Conservation (phyloP, 1,140 invertebrate genomes). For the roundworm (Caenorhabditis elegans) region DNA sequence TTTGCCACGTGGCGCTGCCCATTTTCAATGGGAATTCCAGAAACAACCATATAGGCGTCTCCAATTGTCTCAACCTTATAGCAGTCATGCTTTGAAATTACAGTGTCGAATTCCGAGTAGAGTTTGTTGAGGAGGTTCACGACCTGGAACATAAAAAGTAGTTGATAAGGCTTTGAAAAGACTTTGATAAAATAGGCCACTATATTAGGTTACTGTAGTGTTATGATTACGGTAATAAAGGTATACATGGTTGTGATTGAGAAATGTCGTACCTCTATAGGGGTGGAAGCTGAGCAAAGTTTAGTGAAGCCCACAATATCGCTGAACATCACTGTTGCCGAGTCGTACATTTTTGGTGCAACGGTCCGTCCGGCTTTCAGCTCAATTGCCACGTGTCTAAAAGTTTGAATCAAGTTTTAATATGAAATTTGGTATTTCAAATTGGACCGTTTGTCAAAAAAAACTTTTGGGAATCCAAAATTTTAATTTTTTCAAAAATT, state of each 20-base stretch:
- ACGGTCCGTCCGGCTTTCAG: constrained; percentile 59
- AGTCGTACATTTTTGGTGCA: constrained; percentile 58
- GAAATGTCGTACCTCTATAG: constrained; percentile 62
- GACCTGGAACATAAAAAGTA: constrained; percentile 47
- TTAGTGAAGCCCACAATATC: constrained; percentile 84
- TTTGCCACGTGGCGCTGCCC: constrained; percentile 70
- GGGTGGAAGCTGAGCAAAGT: constrained; percentile 51
- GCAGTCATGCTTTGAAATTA: constrained; percentile 60
- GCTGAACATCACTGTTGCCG: constrained; percentile 85
- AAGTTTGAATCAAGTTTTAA: not conserved
- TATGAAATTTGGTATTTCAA: too few relatives aligned
- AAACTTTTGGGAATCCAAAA: too few relatives aligned
- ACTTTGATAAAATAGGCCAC: too few relatives aligned
- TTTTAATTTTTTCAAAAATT: too few relatives aligned
- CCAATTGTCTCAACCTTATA: constrained; percentile 84
- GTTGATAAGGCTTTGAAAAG: too few relatives aligned
- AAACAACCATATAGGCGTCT: constrained; percentile 89
- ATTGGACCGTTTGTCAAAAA: too few relatives aligned
- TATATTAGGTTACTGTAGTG: too few relatives aligned
- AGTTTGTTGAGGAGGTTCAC: constrained; percentile 66
- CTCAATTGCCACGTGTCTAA: constrained; percentile 64
- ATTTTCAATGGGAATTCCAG: constrained; percentile 68
- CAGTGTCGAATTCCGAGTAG: constrained; percentile 64
- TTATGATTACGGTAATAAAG: too few relatives aligned
- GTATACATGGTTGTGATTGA: not conserved